Base-by-base conservation (phyloP, 1,140 invertebrate species). In the Eumaeus atala region DNA sequence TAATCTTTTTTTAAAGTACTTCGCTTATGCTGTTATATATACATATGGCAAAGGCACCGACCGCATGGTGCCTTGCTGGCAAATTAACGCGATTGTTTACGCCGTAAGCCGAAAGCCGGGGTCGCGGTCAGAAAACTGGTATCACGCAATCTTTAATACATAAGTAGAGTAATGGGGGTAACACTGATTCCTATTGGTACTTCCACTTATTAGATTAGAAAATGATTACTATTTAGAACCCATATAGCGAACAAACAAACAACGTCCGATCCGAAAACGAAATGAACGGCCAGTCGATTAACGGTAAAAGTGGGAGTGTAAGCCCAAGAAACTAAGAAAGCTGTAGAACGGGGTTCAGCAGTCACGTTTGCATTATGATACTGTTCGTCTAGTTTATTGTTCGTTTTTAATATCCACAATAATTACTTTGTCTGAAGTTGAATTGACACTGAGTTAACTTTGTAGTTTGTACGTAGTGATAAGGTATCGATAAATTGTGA, bases 31-130 rank as follows among this genome's bases (percentile, higher is more conserved):
- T 33, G 37, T 14, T 9, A 51, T 42, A 49, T 21, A 18, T 28
- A 70, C 84, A 84, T 81, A 85, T 83, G 80, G 80, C 28, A 70
- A 60, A 67, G 59, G 51, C 58, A 65, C 50, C 71, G 66, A 82
- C 79, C 83, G 77, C 84, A 87, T 87, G 84, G 79, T 87, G 84
- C 84, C 73, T 77, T 68, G 79, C 65, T 84, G 81, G 81, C 84
- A 84, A 54, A n/a, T 10, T 66, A 63, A 50, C 50, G 36, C 17
- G 56, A 58, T 71, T 83, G 76, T 83, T 81, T 83, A 80, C 74
- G 70, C 64, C 52, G 21, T 28, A 28, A 28, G 52, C 42, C 38
- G 11, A 47, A 61, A 52, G 56, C 56, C 66, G 66, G 66, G 62
- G 56, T 48, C 42, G 62, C 56, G 42, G 51, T 37, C 50, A 48